These are phyloP conservation scores for Panthera leo DNA, from an alignment of 2,113 vertebrate genomes.

Conservation along the genomic window DNA sequence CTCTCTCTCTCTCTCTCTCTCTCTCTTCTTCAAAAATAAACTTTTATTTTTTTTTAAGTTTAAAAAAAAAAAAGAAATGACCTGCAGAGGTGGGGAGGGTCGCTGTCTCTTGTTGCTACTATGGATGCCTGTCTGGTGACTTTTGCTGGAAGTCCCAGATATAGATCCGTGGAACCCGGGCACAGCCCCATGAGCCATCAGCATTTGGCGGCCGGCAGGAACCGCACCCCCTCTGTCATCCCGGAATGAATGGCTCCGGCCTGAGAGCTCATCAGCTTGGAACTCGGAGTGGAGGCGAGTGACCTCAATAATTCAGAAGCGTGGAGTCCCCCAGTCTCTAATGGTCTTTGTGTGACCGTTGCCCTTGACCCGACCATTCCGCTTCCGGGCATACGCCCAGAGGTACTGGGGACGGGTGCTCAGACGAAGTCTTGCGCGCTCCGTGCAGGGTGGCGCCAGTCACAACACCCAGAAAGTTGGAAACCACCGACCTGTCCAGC, in stretches of 20 bases:
- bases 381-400: neutral
- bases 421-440: neutral
- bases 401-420: neutral
- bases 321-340: neutral
- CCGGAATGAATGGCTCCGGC: neutral
- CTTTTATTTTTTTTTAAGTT: no score
- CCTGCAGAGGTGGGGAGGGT: neutral
- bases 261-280: neutral
- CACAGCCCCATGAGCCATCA: rapidly evolving
- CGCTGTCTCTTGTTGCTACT: neutral
- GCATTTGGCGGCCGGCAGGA: neutral
- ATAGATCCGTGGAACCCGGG: neutral
- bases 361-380: neutral
- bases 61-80: no score
- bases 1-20: no score
- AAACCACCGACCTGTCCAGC: neutral
- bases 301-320: neutral
- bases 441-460: no score
- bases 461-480: neutral
- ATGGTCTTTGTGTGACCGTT: neutral
- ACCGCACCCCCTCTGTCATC: neutral
- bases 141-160: neutral
- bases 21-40: no score
- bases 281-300: neutral
- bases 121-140: neutral